Conservation (phyloP, 2,113 vertebrate species). For the Dipodomys spectabilis region DNA sequence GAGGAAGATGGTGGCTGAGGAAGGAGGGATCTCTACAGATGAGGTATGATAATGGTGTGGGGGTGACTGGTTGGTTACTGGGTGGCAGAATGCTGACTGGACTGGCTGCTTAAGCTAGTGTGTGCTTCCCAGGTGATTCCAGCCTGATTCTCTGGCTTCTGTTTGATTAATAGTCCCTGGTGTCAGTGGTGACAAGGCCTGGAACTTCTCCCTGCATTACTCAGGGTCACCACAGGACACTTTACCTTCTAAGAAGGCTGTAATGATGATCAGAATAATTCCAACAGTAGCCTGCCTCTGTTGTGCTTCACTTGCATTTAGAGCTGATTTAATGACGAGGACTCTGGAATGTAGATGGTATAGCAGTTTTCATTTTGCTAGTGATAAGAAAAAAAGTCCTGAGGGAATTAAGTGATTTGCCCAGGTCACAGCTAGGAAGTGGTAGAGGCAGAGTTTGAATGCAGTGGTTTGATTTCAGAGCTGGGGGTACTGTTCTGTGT, state of each 20-base stretch:
- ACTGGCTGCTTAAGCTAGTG: background rate
- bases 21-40: slow-evolving; percentile 89
- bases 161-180: background rate
- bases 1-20: slow-evolving; percentile 92
- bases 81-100: background rate
- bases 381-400: background rate
- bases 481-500: background rate
- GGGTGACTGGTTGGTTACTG: background rate
- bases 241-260: background rate
- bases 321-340: background rate
- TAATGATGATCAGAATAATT: background rate
- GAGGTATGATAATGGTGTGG: slow-evolving; percentile 86
- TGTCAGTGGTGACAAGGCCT: background rate
- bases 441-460: background rate
- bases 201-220: background rate
- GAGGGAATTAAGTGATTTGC: background rate
- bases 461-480: background rate
- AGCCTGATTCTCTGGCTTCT: slow-evolving; percentile 24
- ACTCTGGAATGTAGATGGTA: background rate
- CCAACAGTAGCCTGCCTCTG: background rate
- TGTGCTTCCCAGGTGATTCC: slow-evolving; percentile 22
- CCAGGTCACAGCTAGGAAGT: background rate
- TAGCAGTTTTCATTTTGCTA: background rate
- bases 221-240: background rate
- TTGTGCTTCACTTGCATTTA: background rate